Percentiles rank a stretch among this genome's conserved stretches.
Conservation (phyloP, 2,888 invertebrate species). For the Drosophila formosana region DNA sequence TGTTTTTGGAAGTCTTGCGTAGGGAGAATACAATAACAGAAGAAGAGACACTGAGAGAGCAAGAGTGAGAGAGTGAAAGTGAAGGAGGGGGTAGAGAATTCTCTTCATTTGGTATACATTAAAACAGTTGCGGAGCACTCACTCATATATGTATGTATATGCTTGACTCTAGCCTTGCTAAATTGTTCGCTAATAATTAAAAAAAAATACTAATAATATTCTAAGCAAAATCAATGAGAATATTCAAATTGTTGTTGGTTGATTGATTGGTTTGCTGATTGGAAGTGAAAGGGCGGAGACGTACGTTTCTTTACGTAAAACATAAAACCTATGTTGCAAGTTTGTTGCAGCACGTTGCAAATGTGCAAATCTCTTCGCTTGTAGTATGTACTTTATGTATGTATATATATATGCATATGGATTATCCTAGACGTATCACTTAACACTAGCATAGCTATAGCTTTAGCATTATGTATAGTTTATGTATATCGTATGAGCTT, state of each 20-base stretch:
- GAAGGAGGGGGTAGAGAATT: slow-evolving; percentile 9
- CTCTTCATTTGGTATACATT: slow-evolving; percentile 34
- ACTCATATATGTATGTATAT: slow-evolving; percentile 10
- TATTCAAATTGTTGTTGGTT: slow-evolving; percentile 7
- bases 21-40: slow-evolving; percentile 8
- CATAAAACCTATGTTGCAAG: slow-evolving; percentile 19
- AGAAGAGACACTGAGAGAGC: slow-evolving; percentile 7
- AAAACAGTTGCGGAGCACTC: slow-evolving; percentile 30
- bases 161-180: slow-evolving; percentile 33
- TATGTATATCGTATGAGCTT: slow-evolving; percentile 58
- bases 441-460: slow-evolving; percentile 43
- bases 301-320: slow-evolving; percentile 28
- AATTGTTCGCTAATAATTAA: slow-evolving; percentile 33
- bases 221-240: slow-evolving; percentile 18
- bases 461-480: slow-evolving; percentile 32
- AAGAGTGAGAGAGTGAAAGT: background rate
- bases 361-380: slow-evolving; percentile 16
- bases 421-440: slow-evolving; percentile 41
- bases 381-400: slow-evolving; percentile 32
- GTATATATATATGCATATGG: slow-evolving; percentile 39
- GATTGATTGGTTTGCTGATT: slow-evolving; percentile 34
- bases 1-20: slow-evolving; percentile 20
- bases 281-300: slow-evolving; percentile 57
- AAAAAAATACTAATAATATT: slow-evolving; percentile 18
- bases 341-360: background rate